Base-by-base conservation (phyloP, 2,797 vertebrate species). In the Florisuga fusca region DNA sequence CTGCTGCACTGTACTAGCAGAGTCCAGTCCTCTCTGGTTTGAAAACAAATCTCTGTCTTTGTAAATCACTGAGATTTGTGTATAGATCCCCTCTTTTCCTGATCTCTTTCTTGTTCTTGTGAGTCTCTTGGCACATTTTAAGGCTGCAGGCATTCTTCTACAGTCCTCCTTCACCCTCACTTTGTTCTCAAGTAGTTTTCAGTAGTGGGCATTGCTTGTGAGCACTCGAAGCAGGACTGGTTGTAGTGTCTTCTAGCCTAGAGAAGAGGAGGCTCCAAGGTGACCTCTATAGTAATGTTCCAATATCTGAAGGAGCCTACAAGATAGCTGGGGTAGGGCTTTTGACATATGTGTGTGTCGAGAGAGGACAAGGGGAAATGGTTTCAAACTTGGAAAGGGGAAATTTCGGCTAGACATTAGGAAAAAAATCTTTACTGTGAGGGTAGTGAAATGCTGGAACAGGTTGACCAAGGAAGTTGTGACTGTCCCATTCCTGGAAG, bases 151-250 rank as follows among this genome's bases (percentile, higher is more conserved):
- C 7, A 10, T 43, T 63, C 43, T 22, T 50, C 57, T 43, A 18
- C 41, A 38, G 54, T 64, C 15, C 29, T 85, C 16, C 57, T 89
- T 61, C 46, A 46, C 38, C 29, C 1, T 14, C 58, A 54, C 15
- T 19, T 38, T 71, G 34, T 69, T 82, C 50, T 87, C 33, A 31
- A 29, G 50, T 58, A 48, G 36, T 86, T 84, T 58, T 72, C 34
- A 5, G 50, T 29, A 17, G 46, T 8, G 43, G 16, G 46, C 53
- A 41, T 46, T 64, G 43, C 46, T 57, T 0, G 0, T 51, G 50
- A 38, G 31, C 5, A 3, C 12, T 45, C 33, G 3, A 51, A 27
- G 59, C 25, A 46, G 36, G 51, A 21, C 22, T 57, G 57, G 10
- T 59, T 55, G 31, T 41, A 1, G 1, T 59, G 21, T 85, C 15